A percentile compares a stretch with the other conserved stretches of the same genome.
phyloP scores from a whole-genome alignment of 2,797 vertebrate species.

The Arrhamphus sclerolepis region DNA sequence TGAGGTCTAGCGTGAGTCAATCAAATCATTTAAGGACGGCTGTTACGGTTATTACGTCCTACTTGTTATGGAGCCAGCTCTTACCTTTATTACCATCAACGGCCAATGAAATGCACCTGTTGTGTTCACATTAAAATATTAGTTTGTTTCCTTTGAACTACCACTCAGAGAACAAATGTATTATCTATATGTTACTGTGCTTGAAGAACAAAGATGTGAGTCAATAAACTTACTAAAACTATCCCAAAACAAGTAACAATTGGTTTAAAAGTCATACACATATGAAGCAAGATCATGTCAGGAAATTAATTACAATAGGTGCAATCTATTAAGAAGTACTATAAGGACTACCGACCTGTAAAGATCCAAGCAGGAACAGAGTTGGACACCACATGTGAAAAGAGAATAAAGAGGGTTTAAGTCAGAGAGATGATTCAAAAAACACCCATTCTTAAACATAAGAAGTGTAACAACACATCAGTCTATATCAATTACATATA shows the following conservation, averaged over 20 bases:
- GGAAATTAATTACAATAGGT: not conserved
- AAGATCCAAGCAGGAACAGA: slow-evolving; percentile 41
- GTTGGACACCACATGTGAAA: slow-evolving; percentile 55
- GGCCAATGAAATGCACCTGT: slow-evolving; percentile 53
- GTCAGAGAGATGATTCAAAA: slow-evolving; percentile 45
- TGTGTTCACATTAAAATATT: slow-evolving; percentile 37
- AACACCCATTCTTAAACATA: slow-evolving; percentile 13
- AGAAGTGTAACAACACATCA: too few species aligned
- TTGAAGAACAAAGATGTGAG: too few species aligned
- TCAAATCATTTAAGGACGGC: slow-evolving; percentile 81
- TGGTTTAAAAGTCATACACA: not conserved
- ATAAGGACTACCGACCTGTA: slow-evolving; percentile 72
- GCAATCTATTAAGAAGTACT: not conserved
- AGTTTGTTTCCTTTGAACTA: slow-evolving; percentile 29
- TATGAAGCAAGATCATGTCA: not conserved
- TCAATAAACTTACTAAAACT: too few species aligned
- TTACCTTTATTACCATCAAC: slow-evolving; percentile 69
- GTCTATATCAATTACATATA: too few species aligned
- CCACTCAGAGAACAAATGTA: not conserved
- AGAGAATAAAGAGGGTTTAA: slow-evolving; percentile 27
- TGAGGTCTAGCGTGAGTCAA: slow-evolving; percentile 81
- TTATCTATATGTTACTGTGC: too few species aligned
- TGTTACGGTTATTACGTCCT: slow-evolving; percentile 78
- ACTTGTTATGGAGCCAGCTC: slow-evolving; percentile 76
- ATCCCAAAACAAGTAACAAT: too few species aligned